A percentile compares a stretch with the other conserved stretches of the same genome.
Conservation (phyloP, 2,797 vertebrate genomes). For the Buceros bicornis region DNA sequence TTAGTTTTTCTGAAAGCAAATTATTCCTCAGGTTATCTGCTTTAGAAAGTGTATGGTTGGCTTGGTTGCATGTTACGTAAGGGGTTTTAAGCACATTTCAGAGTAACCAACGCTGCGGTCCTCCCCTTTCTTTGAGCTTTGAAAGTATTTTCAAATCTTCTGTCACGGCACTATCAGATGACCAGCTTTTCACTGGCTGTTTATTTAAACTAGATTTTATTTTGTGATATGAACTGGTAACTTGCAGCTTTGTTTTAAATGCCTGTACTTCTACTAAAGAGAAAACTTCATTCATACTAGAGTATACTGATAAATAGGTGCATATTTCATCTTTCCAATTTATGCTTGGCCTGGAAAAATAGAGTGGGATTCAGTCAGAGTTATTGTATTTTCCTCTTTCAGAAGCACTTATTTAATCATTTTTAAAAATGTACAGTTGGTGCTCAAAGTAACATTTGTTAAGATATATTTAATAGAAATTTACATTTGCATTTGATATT, state of each 20-base stretch:
- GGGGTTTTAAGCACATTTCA: conserved; percentile 26
- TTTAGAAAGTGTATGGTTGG: neutral
- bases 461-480: conserved; percentile 85
- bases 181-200: neutral
- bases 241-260: conserved; percentile 44
- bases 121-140: conserved; percentile 11
- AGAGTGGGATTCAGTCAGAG: conserved; percentile 58
- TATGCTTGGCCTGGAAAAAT: conserved; percentile 59
- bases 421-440: conserved; percentile 80
- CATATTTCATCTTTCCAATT: conserved; percentile 45
- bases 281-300: neutral
- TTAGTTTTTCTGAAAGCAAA: conserved; percentile 35
- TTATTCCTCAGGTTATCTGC: conserved; percentile 64
- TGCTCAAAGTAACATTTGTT: conserved; percentile 84
- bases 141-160: neutral
- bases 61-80: conserved; percentile 24
- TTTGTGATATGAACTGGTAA: neutral
- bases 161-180: neutral
- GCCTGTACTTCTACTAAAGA: conserved; percentile 15
- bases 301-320: conserved; percentile 39
- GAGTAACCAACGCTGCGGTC: conserved; percentile 8
- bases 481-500: conserved; percentile 83
- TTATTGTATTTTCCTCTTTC: conserved; percentile 75
- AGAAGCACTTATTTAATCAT: conserved; percentile 86
- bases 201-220: conserved; percentile 3